Evolutionary conservation across 64 coral and sea anemone species (phyloP).

Genomic region (Catalaphyllia jardinei): DNA sequence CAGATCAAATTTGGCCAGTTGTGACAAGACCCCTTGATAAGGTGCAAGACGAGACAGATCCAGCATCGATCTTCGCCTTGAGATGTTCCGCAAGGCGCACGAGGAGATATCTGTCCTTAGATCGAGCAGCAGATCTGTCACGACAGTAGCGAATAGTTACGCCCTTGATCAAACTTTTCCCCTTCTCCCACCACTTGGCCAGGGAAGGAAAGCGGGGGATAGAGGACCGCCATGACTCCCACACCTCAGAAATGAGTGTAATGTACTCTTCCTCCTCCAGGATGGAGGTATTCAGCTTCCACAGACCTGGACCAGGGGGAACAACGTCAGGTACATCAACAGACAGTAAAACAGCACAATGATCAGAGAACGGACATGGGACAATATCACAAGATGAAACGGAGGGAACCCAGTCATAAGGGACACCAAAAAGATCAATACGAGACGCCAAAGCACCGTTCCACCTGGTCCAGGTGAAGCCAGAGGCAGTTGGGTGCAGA

Average conservation of each 20-base stretch:
- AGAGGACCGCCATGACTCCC: too few species aligned
- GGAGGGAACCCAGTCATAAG: background rate
- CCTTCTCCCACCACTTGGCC: too few species aligned
- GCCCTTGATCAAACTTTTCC: too few species aligned
- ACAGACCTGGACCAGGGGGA: background rate
- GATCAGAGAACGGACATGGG: conserved; percentile 37
- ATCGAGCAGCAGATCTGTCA: too few species aligned
- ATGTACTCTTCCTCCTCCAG: background rate
- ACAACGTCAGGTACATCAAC: conserved; percentile 15
- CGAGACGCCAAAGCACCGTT: conserved; percentile 4
- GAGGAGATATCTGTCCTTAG: background rate
- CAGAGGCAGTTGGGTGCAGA: background rate
- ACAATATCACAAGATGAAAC: background rate
- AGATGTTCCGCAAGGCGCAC: background rate
- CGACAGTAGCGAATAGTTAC: too few species aligned
- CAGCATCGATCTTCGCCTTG: background rate
- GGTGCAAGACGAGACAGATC: background rate
- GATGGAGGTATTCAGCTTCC: background rate
- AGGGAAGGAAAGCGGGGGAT: too few species aligned
- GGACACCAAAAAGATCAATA: conserved; percentile 41
- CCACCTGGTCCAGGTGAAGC: conserved; percentile 37
- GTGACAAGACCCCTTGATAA: background rate
- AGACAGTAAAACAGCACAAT: background rate
- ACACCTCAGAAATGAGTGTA: too few species aligned
- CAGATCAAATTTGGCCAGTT: too few species aligned